Evolutionary conservation across 2,113 vertebrate species (phyloP), one percentile per base, ranked within the genome.

Genomic region (Mus musculus): DNA sequence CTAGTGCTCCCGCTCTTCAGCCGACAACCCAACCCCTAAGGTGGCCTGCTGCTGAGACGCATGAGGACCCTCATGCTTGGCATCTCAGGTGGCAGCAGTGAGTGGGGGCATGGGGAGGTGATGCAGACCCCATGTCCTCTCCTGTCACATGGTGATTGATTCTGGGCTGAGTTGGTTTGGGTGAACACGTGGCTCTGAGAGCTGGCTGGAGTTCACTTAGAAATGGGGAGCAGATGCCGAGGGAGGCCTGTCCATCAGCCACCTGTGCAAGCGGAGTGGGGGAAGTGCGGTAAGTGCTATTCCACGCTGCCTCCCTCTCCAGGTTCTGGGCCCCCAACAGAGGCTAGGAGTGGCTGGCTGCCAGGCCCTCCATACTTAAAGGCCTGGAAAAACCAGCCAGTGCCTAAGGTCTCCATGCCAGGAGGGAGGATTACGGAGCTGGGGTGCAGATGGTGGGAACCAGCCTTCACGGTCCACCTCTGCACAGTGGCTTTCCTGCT

Each of bases 311-410:
- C 39, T 39, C 92, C 59, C 19, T 1, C 56, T 63, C 39, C 63
- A 93, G 73, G 78, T 54, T 76, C 33, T 73, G 78, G 75, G 77
- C 92, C 82, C 49, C 36, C 26, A 78, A 86, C n/a, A 95, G 87
- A 95, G 9, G 4, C 81, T 89, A 54, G 54, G 54, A 92, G 36
- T 33, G 3, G 22, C 59, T 63, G 72, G 36, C 82, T 84, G 49
- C 86, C 95, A 94, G 85, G 46, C 56, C 80, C 67, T 95, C 73
- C 65, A 91, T 91, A 94, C 72, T 81, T 76, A 88, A 95, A 89
- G 63, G 36, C 65, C 94, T 95, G 71, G 67, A 93, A 96, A 96
- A 96, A 89, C 30, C 49, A 14, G 52, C 82, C 52, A 90, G 42
- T 19, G 2, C 24, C 77, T 3, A 16, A 67, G 61, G 61, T 56